Evolutionary conservation across 2,113 vertebrate genomes (phyloP), one percentile per base, ranked within the genome.

Genomic region (Sander vitreus): DNA sequence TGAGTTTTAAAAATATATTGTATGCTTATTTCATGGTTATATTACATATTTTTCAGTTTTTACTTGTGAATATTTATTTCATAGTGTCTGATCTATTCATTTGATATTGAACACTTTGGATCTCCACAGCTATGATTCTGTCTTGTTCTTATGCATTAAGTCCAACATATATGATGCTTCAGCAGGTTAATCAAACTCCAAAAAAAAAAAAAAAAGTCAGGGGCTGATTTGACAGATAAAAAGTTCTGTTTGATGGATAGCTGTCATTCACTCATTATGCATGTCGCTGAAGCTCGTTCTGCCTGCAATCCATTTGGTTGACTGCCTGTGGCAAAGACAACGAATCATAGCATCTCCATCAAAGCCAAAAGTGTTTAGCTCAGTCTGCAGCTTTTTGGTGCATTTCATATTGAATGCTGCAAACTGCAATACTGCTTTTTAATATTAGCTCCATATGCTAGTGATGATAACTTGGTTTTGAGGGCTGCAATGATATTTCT

Each of bases 201-300:
- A 71, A 30, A 63, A 19, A 53, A n/a, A n/a, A 62, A 18, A 57
- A 45, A 45, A 21, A 9, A 45, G 74, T 75, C 9, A 6, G 66
- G 59, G 6, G 64, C 48, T 64, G 13, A 69, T 73, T 67, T 36
- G 62, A 53, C 39, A 57, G 51, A 43, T 59, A 47, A 19, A 48
- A 30, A 62, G 51, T 71, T 7, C 16, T n/a, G 58, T 80, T 57
- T 83, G 80, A 86, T 45, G 50, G 72, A 72, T 66, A 70, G 39
- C 47, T 81, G 69, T 79, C 59, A 66, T 75, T 79, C 60, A 66
- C 53, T 81, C 51, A 63, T 21, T 54, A 71, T 84, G 89, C 90
- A 91, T 90, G 85, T 82, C 16, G 39, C 54, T 6, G 3, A 57
- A 75, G 47, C 30, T 74, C 50, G 1, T 76, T 76, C 18, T 78